phyloP scores from a whole-genome alignment of 2,888 invertebrate genomes.

The Mechanitis messenoides region DNA sequence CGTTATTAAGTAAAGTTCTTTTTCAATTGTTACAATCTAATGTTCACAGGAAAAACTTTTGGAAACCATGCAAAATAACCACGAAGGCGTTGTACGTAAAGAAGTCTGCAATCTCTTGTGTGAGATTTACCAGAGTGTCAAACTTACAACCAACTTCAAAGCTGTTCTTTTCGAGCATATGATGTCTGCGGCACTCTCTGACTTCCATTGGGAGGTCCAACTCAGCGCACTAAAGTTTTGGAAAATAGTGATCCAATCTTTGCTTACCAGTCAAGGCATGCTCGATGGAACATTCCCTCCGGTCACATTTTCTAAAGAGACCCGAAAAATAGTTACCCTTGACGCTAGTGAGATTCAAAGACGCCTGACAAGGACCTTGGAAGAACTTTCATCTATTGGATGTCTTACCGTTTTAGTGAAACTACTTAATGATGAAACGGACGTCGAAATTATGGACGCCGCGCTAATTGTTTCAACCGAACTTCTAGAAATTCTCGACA shows the following conservation, averaged over 20 bases:
- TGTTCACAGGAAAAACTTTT: constrained; percentile 71
- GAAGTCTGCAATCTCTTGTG: constrained; percentile 82
- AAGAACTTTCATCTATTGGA: constrained; percentile 80
- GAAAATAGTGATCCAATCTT: constrained; percentile 80
- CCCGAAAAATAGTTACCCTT: constrained; percentile 85
- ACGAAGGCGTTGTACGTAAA: constrained; percentile 85
- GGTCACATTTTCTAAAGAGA: constrained; percentile 86
- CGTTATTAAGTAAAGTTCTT: no score
- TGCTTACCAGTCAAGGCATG: constrained; percentile 87
- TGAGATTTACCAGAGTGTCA: constrained; percentile 80
- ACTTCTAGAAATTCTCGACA: constrained; percentile 72
- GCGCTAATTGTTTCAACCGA: constrained; percentile 75
- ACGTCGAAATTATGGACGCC: constrained; percentile 81
- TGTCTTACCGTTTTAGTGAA: constrained; percentile 83
- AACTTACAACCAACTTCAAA: constrained; percentile 73
- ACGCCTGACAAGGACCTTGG: constrained; percentile 79
- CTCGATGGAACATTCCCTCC: constrained; percentile 86
- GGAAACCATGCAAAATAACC: constrained; percentile 78
- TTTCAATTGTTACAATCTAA: constrained; percentile 1
- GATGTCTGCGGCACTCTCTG: constrained; percentile 80
- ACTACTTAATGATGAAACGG: constrained; percentile 81
- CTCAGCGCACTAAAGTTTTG: constrained; percentile 83
- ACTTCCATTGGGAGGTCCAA: constrained; percentile 91
- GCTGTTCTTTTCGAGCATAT: constrained; percentile 79
- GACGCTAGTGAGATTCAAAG: constrained; percentile 80